Evolutionary conservation across 2,888 invertebrate species (phyloP).

Genomic region (Aromia moschata): DNA sequence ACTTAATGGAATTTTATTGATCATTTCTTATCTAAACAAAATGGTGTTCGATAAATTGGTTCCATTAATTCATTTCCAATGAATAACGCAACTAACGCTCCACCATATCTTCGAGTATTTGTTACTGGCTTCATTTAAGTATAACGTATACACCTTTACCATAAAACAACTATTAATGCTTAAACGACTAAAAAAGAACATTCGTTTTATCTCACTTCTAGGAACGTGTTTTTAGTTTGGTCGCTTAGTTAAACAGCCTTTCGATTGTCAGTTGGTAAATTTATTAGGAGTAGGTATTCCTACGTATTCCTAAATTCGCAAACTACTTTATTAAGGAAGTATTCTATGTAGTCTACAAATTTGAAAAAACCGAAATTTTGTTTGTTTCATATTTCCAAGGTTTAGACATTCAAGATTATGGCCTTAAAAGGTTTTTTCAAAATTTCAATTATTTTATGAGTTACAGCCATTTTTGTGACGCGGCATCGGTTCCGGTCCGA

Average conservation of each 20-base stretch:
- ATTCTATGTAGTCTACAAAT: too few species aligned
- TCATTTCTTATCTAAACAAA: background rate
- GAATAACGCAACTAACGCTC: background rate
- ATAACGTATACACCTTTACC: background rate
- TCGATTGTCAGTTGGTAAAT: background rate
- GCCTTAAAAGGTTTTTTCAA: too few species aligned
- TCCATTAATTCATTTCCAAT: background rate
- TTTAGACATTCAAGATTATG: too few species aligned
- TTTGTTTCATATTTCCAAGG: too few species aligned
- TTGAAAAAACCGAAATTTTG: too few species aligned
- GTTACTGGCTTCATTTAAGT: background rate
- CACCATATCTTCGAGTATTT: background rate
- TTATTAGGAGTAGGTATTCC: too few species aligned
- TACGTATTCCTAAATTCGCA: too few species aligned
- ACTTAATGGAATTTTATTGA: background rate
- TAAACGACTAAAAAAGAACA: background rate
- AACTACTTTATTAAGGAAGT: too few species aligned
- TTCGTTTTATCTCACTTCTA: background rate
- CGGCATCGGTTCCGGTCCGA: too few species aligned
- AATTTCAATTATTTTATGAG: too few species aligned
- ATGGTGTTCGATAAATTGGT: background rate
- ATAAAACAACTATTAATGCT: background rate
- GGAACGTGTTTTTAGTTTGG: background rate
- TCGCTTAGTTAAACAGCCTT: background rate
- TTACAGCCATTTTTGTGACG: too few species aligned